Conservation (phyloP, 2,888 invertebrate species). For the Athripsodes cinereus region DNA sequence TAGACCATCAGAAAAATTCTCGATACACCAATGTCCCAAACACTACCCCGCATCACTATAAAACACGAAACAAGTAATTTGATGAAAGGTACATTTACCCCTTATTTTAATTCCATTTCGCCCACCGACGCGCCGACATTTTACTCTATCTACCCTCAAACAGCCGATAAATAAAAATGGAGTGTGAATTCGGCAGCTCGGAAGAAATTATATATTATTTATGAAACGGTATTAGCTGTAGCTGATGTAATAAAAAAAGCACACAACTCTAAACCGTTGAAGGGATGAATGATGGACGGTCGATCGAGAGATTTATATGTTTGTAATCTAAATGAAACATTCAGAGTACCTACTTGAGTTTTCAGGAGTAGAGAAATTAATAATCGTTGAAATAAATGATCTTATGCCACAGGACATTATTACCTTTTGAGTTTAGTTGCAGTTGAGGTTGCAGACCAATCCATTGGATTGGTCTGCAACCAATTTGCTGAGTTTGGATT, state of each 20-base stretch:
- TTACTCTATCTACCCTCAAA: neutral
- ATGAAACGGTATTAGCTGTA: neutral
- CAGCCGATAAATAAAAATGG: neutral
- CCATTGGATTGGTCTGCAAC: too few species aligned
- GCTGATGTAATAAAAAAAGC: neutral
- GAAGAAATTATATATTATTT: conserved; percentile 1
- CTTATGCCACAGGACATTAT: too few species aligned
- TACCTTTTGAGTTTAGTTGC: too few species aligned
- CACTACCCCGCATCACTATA: neutral
- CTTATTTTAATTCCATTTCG: neutral
- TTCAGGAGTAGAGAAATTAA: too few species aligned
- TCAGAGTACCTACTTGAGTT: too few species aligned
- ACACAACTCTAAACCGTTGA: neutral
- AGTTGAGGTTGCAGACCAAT: too few species aligned
- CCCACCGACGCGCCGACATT: neutral
- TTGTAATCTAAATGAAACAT: neutral
- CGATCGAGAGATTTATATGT: neutral
- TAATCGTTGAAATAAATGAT: too few species aligned
- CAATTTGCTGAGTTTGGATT: too few species aligned
- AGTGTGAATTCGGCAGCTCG: neutral
- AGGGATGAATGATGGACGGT: neutral
- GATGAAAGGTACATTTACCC: conserved; percentile 1
- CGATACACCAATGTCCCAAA: too few species aligned
- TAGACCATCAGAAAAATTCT: too few species aligned
- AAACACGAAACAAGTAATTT: conserved; percentile 2